Base-by-base conservation (phyloP, 2,113 vertebrate genomes). In the Orthonyx spaldingii region DNA sequence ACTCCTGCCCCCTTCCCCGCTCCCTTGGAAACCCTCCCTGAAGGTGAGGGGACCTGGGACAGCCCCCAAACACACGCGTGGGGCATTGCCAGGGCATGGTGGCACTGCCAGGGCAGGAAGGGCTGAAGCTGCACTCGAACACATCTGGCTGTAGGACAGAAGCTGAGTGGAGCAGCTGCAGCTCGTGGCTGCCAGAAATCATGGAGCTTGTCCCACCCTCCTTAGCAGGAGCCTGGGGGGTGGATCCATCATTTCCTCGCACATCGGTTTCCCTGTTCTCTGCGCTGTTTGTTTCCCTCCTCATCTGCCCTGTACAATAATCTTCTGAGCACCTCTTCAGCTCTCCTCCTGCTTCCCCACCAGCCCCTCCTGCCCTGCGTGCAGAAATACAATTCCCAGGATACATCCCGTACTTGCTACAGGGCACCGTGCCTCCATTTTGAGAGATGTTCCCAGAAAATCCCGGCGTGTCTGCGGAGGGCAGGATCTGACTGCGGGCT, bases 211-310 rank as follows among this genome's bases (percentile, higher is more conserved):
- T 93, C 95, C 93, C 93, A 93, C 69, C 64, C 89, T 96, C 72
- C 75, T 78, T 12, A 92, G 89, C 64, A 50, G 84, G 52, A 90
- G 71, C 91, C 93, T 53, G 22, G 84, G 95, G 92, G 80, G 69
- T 87, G 90, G 96, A 84, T 92, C 91, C 81, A 89, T 92, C 60
- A 92, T 94, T 95, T 93, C 84, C 95, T 66, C 89, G 93, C 83
- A 66, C 68, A 56, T 90, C 0, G 1, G 23, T 93, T 94, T 94
- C 93, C 95, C 94, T 90, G 83, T 68, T 84, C 86, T 68, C 80
- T 41, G 35, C 9, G 3, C 20, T 74, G 89, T 91, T 97, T 94
- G 88, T 44, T 86, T 52, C 83, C 21, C 89, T 95, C 78, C 59
- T 88, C 79, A 75, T 75, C 68, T 87, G 70, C 55, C 41, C 27